Conservation (phyloP, 2,113 vertebrate species). For the Coreoperca whiteheadi region DNA sequence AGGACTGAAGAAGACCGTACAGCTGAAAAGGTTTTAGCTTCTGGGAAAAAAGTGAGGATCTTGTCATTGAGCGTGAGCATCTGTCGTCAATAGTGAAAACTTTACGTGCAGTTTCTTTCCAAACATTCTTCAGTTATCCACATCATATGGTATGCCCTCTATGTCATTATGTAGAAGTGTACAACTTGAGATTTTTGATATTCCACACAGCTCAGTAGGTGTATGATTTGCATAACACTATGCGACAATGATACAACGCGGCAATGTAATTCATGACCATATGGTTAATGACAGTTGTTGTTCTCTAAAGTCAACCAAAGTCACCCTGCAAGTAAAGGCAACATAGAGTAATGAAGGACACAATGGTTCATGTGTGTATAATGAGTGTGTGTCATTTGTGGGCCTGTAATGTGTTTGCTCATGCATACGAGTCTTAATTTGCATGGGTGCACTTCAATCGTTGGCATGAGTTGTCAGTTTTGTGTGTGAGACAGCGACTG, state of each 20-base stretch:
- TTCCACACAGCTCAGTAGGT: constrained; percentile 31
- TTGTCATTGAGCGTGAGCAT: neutral
- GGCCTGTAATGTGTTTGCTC: constrained; percentile 24
- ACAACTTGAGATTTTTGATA: constrained; percentile 13
- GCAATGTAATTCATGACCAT: constrained; percentile 52
- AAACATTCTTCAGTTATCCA: neutral
- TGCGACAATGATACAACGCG: constrained; percentile 19
- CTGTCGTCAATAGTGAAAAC: neutral
- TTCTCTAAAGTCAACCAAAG: constrained; percentile 63
- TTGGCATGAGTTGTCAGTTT: constrained; percentile 2
- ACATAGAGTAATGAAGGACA: constrained; percentile 36
- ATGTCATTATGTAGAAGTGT: constrained; percentile 2
- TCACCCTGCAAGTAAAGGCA: constrained; percentile 44
- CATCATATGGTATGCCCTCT: neutral
- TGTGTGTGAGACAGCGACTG: neutral
- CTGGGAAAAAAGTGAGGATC: neutral
- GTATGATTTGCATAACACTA: constrained; percentile 33
- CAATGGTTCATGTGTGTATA: constrained; percentile 12
- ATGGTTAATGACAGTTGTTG: constrained; percentile 49
- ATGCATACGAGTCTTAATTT: constrained; percentile 25
- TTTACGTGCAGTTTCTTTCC: neutral
- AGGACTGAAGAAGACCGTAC: neutral
- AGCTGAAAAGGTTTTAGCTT: neutral
- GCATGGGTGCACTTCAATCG: constrained; percentile 14
- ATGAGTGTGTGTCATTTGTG: constrained; percentile 1